Base-by-base conservation (phyloP, 1,140 invertebrate genomes). In the Bursaphelenchus mucronatus region DNA sequence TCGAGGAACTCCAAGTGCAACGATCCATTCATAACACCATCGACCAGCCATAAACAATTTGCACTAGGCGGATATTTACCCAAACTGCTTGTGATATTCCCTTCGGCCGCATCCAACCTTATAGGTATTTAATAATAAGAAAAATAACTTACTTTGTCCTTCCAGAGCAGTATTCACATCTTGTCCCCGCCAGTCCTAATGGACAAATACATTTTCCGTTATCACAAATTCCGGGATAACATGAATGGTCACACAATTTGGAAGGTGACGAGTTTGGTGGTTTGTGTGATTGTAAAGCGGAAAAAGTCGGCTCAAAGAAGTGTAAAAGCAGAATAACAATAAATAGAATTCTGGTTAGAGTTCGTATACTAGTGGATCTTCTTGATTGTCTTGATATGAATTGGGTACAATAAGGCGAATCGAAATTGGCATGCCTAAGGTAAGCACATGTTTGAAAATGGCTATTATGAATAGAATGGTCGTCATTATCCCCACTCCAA, bases 11-110 rank as follows among this genome's bases (percentile, higher is more conserved):
- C 52, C 13, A 79, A 63, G 21, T 74, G 56, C 0, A 80, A 47
- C 11, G 76, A 63, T 13, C 49, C 43, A 2, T 59, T 21, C 0
- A 44, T 61, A 19, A 67, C 63, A 52, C 56, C 65, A 53, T 80
- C 76, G 49, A 80, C 71, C 49, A 80, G 63, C 78, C 78, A 80
- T 30, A 76, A 73, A 62, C 78, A 80, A 49, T 67, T 70, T 8
- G 78, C 58, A 3, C 66, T 70, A 13, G 77, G 66, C 19, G 61
- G 73, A 58, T 80, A 82, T 53, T 71, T 73, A 0, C 56, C 17
- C 10, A 76, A 67, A 4, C 78, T 75, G 59, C 80, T 75, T 4
- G 66, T 65, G 40, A 80, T 65, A 53, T 67, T 56, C 15, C 79
- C 78, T 46, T 53, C 70, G 45, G 59, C 4, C 39, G 15, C 58